A percentile compares a stretch with the other conserved stretches of the same genome.
These are phyloP conservation scores for Micrasema minimum DNA, from an alignment of 1,140 invertebrate genomes.

Conservation along the genomic window DNA sequence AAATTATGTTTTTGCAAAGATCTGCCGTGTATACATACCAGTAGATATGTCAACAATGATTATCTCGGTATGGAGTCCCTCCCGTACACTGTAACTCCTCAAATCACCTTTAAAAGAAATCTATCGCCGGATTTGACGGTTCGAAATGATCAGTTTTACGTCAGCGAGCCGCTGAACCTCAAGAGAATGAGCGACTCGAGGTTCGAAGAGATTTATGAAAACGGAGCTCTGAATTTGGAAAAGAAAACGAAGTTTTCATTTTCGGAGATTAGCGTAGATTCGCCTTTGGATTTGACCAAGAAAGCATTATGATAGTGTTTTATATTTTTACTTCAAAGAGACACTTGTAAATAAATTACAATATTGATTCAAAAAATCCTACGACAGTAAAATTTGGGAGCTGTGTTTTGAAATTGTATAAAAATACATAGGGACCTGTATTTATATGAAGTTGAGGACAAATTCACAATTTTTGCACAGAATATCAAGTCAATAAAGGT, in stretches of 20 bases:
- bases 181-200: conserved; percentile 25
- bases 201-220: conserved; percentile 43
- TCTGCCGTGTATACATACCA: conserved; percentile 22
- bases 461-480: no score
- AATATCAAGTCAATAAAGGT: no score
- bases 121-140: background rate
- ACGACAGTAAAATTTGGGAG: no score
- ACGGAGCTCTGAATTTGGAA: conserved; percentile 48
- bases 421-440: no score
- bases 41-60: conserved; percentile 21
- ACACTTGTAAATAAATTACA: no score
- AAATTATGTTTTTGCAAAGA: conserved; percentile 35
- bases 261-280: conserved; percentile 17
- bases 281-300: conserved; percentile 47
- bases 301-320: conserved; percentile 14
- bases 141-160: background rate
- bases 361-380: no score
- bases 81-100: conserved; percentile 3
- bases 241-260: conserved; percentile 44
- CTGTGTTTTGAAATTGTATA: no score
- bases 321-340: no score
- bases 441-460: no score
- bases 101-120: background rate
- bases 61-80: conserved; percentile 16
- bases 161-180: conserved; percentile 41